These are phyloP conservation scores for Platygyra sinensis DNA, from an alignment of 64 coral and sea anemone genomes.

Conservation along the genomic window DNA sequence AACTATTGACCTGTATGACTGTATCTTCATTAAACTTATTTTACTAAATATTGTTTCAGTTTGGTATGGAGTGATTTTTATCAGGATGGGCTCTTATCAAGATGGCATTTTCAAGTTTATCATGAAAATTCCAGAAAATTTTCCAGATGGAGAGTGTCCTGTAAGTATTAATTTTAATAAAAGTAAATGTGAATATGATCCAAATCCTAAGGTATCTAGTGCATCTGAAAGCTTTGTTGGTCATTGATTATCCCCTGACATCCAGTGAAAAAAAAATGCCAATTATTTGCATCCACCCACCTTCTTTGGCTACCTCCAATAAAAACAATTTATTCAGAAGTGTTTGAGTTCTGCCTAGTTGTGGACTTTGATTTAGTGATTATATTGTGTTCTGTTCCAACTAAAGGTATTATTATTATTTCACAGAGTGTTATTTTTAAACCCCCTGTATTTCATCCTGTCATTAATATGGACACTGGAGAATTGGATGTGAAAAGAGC, in stretches of 20 bases:
- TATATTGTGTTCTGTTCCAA: no score
- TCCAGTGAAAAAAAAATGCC: no score
- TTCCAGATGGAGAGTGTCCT: slow-evolving; percentile 97
- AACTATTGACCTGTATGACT: neutral
- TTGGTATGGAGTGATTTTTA: slow-evolving; percentile 99
- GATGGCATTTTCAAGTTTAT: slow-evolving; percentile 97
- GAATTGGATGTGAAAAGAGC: slow-evolving; percentile 87
- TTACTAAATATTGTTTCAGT: slow-evolving; percentile 65
- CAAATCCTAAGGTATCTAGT: no score
- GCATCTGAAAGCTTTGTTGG: no score
- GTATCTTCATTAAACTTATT: neutral
- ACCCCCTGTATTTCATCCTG: slow-evolving; percentile 91
- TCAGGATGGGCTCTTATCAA: slow-evolving; percentile 89
- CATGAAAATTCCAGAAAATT: slow-evolving; percentile 96
- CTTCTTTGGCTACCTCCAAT: no score
- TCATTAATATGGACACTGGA: slow-evolving; percentile 96
- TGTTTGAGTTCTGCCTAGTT: no score
- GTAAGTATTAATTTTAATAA: slow-evolving; percentile 59
- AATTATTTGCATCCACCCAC: no score
- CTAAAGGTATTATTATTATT: neutral
- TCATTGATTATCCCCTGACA: no score
- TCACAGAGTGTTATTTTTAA: slow-evolving; percentile 82
- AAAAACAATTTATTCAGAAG: no score
- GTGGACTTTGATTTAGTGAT: no score
- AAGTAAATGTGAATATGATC: no score